Percentiles rank a stretch among this genome's conserved stretches.
phyloP scores from a whole-genome alignment of 2,797 vertebrate species.

The Psittacula derbiana region DNA sequence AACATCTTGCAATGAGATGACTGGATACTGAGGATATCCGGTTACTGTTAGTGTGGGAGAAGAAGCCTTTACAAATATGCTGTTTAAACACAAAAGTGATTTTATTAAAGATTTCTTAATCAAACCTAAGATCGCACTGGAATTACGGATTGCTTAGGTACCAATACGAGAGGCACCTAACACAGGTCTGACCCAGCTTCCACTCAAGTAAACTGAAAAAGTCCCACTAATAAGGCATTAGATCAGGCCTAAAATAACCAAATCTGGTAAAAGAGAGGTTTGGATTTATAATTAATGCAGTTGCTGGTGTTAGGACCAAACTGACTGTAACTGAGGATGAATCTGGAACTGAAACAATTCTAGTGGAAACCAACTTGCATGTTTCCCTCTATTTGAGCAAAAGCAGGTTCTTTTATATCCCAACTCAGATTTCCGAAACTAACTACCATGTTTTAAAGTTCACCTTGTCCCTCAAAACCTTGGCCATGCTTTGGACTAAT shows the following conservation, averaged over 20 bases:
- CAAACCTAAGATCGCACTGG: background rate
- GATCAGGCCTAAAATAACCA: background rate
- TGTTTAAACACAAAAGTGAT: conserved; percentile 1
- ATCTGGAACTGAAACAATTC: background rate
- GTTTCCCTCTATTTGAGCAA: background rate
- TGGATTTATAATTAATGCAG: background rate
- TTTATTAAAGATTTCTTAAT: conserved; percentile 7
- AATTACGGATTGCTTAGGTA: background rate
- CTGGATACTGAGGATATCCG: background rate
- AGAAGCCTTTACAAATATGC: background rate
- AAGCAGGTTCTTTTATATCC: background rate
- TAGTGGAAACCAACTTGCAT: background rate
- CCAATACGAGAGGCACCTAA: background rate
- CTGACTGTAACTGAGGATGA: background rate
- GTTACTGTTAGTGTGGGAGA: background rate
- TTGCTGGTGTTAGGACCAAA: background rate
- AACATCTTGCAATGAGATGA: background rate
- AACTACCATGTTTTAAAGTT: background rate
- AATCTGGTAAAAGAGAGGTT: background rate
- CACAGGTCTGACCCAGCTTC: background rate
- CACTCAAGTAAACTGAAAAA: background rate
- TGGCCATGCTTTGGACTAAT: background rate
- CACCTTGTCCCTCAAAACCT: background rate
- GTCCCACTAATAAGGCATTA: background rate
- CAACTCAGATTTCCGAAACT: background rate